Conservation (phyloP, 2,797 vertebrate genomes). For the Tragopan temminckii region DNA sequence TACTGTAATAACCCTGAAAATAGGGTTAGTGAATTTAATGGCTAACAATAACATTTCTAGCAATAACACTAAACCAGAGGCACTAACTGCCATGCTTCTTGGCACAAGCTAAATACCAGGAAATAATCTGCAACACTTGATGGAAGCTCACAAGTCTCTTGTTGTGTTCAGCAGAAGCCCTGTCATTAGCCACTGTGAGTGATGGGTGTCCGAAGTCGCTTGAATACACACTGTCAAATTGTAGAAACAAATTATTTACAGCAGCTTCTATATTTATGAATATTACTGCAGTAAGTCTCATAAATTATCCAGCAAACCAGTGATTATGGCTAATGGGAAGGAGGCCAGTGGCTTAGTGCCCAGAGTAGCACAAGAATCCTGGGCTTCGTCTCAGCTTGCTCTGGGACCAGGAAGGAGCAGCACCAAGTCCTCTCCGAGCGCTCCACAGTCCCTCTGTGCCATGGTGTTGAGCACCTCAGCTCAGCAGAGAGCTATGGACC, state of each 20-base stretch:
- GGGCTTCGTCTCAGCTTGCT: neutral
- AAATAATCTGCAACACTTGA: neutral
- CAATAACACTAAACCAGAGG: neutral
- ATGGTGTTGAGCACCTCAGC: neutral
- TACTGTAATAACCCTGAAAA: constrained; percentile 55
- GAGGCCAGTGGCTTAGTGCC: constrained; percentile 61
- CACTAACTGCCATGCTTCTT: constrained; percentile 14
- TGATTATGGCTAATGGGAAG: constrained; percentile 52
- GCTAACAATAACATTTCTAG: constrained; percentile 50
- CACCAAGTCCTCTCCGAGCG: neutral
- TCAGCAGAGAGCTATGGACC: neutral
- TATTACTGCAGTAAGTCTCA: constrained; percentile 37
- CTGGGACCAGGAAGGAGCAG: neutral
- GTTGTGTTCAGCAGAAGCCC: neutral
- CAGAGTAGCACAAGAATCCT: constrained; percentile 36
- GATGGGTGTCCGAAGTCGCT: neutral
- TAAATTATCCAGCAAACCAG: constrained; percentile 57
- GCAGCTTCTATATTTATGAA: constrained; percentile 13
- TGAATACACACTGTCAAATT: constrained; percentile 21
- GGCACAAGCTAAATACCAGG: neutral
- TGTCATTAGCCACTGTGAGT: neutral
- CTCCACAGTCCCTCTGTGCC: fast-evolving
- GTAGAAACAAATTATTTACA: constrained; percentile 36
- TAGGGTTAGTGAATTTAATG: constrained; percentile 24
- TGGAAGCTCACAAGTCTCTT: neutral